phyloP scores from a whole-genome alignment of 2,797 vertebrate species.

The Smutsia gigantea region DNA sequence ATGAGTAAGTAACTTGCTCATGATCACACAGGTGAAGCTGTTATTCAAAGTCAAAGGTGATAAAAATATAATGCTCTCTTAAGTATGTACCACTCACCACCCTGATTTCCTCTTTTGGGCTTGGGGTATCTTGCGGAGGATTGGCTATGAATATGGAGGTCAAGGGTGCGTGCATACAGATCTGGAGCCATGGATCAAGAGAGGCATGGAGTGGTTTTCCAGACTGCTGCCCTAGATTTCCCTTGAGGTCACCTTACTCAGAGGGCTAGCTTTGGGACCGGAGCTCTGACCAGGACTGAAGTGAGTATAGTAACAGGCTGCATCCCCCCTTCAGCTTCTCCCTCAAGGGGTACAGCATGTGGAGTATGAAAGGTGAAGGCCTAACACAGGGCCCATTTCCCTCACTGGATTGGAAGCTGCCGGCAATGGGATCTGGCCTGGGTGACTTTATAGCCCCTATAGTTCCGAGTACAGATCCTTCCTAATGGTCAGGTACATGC shows the following conservation, averaged over 20 bases:
- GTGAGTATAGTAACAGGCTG: neutral
- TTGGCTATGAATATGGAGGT: neutral
- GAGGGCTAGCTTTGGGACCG: neutral
- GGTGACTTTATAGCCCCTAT: neutral
- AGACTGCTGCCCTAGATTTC: neutral
- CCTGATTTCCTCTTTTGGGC: neutral
- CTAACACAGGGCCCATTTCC: neutral
- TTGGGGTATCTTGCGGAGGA: neutral
- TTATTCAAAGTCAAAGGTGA: neutral
- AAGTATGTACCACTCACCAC: neutral
- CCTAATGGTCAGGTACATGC: neutral
- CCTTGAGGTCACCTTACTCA: neutral
- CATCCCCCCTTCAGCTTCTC: neutral
- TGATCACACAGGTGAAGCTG: neutral
- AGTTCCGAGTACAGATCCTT: neutral
- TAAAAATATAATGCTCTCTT: neutral
- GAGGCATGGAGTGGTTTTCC: neutral
- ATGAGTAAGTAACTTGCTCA: neutral
- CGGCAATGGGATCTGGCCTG: neutral
- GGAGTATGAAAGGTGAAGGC: neutral
- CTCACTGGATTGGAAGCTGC: neutral
- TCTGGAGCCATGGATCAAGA: neutral
- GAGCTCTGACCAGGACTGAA: neutral
- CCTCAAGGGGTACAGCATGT: neutral
- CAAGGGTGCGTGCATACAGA: neutral